Evolutionary conservation across 2,888 invertebrate species (phyloP).

Genomic region (Allophyes oxyacanthae): DNA sequence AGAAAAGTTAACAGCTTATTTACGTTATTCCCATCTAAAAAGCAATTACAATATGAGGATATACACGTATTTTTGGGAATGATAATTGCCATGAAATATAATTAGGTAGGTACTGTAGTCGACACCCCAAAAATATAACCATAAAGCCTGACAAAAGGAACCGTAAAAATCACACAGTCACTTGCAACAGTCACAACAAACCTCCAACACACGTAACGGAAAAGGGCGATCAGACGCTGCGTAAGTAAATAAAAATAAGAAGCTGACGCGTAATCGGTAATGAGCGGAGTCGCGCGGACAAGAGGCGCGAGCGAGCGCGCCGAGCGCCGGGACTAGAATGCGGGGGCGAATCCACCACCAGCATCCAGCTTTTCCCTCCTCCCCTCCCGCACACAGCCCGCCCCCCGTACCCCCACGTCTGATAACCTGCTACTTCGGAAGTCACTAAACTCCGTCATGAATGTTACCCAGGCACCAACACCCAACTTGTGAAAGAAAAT

Average conservation of each 20-base stretch:
- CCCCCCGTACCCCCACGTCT: constrained; percentile 71
- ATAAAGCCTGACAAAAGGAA: constrained; percentile 59
- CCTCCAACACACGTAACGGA: constrained; percentile 70
- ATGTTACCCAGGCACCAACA: constrained; percentile 83
- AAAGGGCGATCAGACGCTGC: constrained; percentile 59
- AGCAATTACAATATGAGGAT: constrained; percentile 5
- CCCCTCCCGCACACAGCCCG: constrained; percentile 60
- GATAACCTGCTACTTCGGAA: constrained; percentile 89
- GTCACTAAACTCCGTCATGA: constrained; percentile 87
- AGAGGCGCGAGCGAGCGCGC: constrained; percentile 76
- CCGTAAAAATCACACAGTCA: constrained; percentile 80
- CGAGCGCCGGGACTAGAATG: constrained; percentile 81
- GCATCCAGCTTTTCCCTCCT: constrained; percentile 79
- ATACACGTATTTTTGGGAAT: no score
- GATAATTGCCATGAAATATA: constrained; percentile 10
- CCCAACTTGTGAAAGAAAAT: constrained; percentile 83
- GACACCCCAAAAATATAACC: constrained; percentile 23
- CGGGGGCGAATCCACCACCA: constrained; percentile 79
- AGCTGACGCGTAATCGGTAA: constrained; percentile 71
- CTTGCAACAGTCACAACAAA: constrained; percentile 82
- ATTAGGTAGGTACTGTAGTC: not conserved
- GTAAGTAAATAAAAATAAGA: constrained; percentile 72
- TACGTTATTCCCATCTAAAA: not conserved
- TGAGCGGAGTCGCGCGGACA: constrained; percentile 62
- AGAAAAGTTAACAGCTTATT: not conserved